Conservation (phyloP, 2,797 vertebrate genomes). For the Pangasius djambal region DNA sequence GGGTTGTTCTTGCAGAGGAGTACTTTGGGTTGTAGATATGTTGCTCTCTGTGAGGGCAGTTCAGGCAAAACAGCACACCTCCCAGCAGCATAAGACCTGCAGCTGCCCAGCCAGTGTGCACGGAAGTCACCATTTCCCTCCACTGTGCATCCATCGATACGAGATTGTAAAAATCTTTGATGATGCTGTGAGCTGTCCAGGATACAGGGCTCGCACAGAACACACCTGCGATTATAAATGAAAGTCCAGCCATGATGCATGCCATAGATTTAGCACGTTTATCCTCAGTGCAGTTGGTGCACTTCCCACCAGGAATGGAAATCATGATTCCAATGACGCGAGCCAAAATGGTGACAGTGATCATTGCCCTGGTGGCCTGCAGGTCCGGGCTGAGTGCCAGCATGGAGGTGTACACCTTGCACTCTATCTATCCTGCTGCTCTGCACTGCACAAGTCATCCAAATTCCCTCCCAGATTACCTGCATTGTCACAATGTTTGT, state of each 20-base stretch:
- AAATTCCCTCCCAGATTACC: conserved; percentile 77
- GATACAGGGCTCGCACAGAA: conserved; percentile 75
- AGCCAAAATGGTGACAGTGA: conserved; percentile 72
- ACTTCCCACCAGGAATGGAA: conserved; percentile 77
- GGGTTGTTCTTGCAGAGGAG: no score
- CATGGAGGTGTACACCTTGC: conserved; percentile 78
- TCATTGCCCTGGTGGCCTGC: conserved; percentile 75
- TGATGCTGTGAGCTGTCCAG: conserved; percentile 76
- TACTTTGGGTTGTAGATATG: no score
- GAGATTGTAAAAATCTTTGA: conserved; percentile 80
- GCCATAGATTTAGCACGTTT: conserved; percentile 71
- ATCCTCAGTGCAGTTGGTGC: conserved; percentile 79
- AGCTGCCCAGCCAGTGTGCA: conserved; percentile 91
- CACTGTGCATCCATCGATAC: conserved; percentile 68
- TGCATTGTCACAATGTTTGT: conserved; percentile 79
- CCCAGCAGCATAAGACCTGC: conserved; percentile 80
- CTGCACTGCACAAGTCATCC: conserved; percentile 81
- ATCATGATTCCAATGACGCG: conserved; percentile 70
- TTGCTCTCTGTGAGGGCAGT: conserved; percentile 59
- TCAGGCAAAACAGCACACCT: conserved; percentile 83
- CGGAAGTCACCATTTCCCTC: conserved; percentile 84
- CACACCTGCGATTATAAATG: conserved; percentile 73
- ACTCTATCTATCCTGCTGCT: conserved; percentile 79
- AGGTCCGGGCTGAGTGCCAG: conserved; percentile 74
- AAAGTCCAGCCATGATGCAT: conserved; percentile 71